phyloP scores from a whole-genome alignment of 2,113 vertebrate species.

The Hypomesus transpacificus region DNA sequence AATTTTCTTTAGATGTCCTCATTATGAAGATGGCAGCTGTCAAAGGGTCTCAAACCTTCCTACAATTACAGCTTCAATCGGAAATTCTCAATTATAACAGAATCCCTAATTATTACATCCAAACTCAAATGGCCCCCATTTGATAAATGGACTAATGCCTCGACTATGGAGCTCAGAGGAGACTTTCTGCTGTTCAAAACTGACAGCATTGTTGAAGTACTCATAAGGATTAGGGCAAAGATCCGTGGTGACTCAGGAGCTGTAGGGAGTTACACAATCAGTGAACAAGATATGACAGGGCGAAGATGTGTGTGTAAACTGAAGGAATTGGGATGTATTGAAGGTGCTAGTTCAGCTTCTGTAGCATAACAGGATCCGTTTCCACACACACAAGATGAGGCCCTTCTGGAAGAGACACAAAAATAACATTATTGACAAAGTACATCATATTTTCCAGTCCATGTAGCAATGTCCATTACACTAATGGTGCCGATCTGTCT shows the following conservation, averaged over 20 bases:
- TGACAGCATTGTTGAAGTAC: conserved; percentile 55
- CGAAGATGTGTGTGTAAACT: conserved; percentile 54
- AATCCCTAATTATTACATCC: conserved; percentile 66
- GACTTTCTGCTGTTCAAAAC: conserved; percentile 48
- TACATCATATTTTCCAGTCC: conserved; percentile 43
- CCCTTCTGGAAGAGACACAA: conserved; percentile 4
- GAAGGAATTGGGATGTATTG: conserved; percentile 49
- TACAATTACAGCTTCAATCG: conserved; percentile 71
- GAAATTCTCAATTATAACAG: conserved; percentile 70
- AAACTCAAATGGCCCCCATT: conserved; percentile 54
- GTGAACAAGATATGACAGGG: conserved; percentile 60
- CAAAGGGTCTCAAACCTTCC: conserved; percentile 60
- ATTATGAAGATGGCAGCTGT: conserved; percentile 62
- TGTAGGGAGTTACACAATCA: conserved; percentile 46
- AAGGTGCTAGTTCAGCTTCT: conserved; percentile 13
- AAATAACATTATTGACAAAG: conserved; percentile 57
- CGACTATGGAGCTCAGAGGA: conserved; percentile 54
- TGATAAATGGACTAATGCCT: conserved; percentile 52
- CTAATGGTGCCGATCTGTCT: conserved; percentile 56
- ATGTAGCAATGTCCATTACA: conserved; percentile 57
- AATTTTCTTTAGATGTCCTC: conserved; percentile 71
- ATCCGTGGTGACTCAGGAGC: conserved; percentile 55
- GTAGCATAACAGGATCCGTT: no score
- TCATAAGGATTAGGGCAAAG: conserved; percentile 57
- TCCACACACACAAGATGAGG: no score